Percentiles rank a stretch among this genome's conserved stretches.
Evolutionary conservation across 2,888 invertebrate genomes (phyloP).

Genomic region (Pasiphila rectangulata): DNA sequence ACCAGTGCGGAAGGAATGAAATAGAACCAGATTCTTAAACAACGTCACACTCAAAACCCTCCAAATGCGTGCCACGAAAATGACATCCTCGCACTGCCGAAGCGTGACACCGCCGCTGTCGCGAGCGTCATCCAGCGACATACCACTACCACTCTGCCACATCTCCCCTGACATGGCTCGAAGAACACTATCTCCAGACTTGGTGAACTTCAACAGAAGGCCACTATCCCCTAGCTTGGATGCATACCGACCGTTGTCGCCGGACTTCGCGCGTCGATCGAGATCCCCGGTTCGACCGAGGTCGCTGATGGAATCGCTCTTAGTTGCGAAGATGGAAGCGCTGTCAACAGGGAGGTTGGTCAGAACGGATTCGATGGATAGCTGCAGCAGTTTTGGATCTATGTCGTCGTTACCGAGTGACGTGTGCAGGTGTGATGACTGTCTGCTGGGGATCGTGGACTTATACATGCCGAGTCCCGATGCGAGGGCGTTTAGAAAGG

Average conservation of each 20-base stretch:
- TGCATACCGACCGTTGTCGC: conserved; percentile 62
- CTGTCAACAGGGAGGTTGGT: conserved; percentile 82
- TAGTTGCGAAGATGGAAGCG: conserved; percentile 91
- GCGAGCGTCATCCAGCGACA: conserved; percentile 69
- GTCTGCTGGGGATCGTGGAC: conserved; percentile 90
- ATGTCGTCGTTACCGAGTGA: conserved; percentile 86
- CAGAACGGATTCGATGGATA: conserved; percentile 89
- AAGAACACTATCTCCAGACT: conserved; percentile 67
- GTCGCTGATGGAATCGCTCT: conserved; percentile 89
- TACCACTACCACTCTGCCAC: conserved; percentile 40
- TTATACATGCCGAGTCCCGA: conserved; percentile 82
- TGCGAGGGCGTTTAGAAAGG: conserved; percentile 82
- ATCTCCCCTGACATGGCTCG: conserved; percentile 62
- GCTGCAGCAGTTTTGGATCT: conserved; percentile 86
- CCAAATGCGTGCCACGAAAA: conserved; percentile 74
- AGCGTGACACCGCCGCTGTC: conserved; percentile 77
- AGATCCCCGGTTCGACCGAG: conserved; percentile 83
- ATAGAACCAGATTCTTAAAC: no score
- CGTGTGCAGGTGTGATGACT: conserved; percentile 91
- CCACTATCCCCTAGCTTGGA: conserved; percentile 69
- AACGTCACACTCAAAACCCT: conserved; percentile 28
- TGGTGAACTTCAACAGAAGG: conserved; percentile 58
- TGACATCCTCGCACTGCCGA: conserved; percentile 76
- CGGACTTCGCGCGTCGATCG: conserved; percentile 67
- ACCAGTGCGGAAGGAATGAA: no score